phyloP scores from a whole-genome alignment of 2,113 vertebrate species.

The Zosterops japonicus region DNA sequence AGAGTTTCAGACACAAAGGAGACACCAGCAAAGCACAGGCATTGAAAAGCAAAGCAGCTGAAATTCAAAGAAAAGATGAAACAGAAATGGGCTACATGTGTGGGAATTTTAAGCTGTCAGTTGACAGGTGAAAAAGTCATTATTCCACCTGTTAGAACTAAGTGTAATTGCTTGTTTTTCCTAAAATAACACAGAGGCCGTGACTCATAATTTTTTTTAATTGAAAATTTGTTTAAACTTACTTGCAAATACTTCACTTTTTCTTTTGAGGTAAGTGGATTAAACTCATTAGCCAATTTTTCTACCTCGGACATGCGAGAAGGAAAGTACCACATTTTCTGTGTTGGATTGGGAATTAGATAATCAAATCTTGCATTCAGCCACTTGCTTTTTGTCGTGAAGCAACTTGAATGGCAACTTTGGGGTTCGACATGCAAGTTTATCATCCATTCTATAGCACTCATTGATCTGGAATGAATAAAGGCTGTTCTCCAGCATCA shows the following conservation, averaged over 20 bases:
- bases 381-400: neutral
- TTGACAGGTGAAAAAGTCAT: slow-evolving; percentile 79
- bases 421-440: slow-evolving; percentile 7
- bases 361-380: neutral
- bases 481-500: slow-evolving; percentile 39
- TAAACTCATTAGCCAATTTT: slow-evolving; percentile 23
- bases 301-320: neutral
- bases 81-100: slow-evolving; percentile 76
- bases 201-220: slow-evolving; percentile 43
- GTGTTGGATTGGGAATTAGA: neutral
- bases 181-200: slow-evolving; percentile 28
- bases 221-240: slow-evolving; percentile 44
- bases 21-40: slow-evolving; percentile 81
- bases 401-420: slow-evolving; percentile 4
- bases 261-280: slow-evolving; percentile 29
- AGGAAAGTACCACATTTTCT: neutral
- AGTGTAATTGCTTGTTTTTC: slow-evolving; percentile 64
- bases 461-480: slow-evolving; percentile 49
- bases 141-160: slow-evolving; percentile 73
- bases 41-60: slow-evolving; percentile 79
- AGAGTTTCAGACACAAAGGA: slow-evolving; percentile 87
- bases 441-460: slow-evolving; percentile 12
- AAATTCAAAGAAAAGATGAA: slow-evolving; percentile 78
- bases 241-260: slow-evolving; percentile 37
- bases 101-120: slow-evolving; percentile 79